phyloP scores from a whole-genome alignment of 2,113 vertebrate species.

The Larimichthys polyactis region DNA sequence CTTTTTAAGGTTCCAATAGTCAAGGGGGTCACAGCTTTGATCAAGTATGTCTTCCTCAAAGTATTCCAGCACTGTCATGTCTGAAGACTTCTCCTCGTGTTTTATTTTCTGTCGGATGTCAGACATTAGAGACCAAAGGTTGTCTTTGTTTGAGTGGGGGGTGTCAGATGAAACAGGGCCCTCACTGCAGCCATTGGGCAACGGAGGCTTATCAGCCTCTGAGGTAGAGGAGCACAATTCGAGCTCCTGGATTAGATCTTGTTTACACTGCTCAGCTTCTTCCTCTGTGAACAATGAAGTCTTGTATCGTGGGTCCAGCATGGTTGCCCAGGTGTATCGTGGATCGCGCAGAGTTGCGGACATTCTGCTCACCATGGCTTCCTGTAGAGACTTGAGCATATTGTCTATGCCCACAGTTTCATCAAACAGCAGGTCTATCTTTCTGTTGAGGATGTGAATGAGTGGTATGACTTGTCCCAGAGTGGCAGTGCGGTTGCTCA shows the following conservation, averaged over 20 bases:
- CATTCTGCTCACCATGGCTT: constrained; percentile 93
- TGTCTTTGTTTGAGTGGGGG: constrained; percentile 83
- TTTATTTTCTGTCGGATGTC: constrained; percentile 90
- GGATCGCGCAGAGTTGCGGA: constrained; percentile 91
- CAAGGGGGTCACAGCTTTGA: constrained; percentile 96
- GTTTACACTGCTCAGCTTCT: constrained; percentile 94
- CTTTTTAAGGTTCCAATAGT: constrained; percentile 98
- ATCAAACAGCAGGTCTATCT: constrained; percentile 95
- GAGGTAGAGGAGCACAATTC: constrained; percentile 92
- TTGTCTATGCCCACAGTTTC: constrained; percentile 98
- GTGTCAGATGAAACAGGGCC: constrained; percentile 81
- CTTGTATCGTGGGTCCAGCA: constrained; percentile 97
- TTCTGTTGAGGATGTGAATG: constrained; percentile 95
- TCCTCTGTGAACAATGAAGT: constrained; percentile 96
- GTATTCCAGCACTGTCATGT: constrained; percentile 93
- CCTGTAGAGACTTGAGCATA: constrained; percentile 94
- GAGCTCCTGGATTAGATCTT: constrained; percentile 94
- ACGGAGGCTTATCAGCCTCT: constrained; percentile 79
- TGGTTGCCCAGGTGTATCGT: constrained; percentile 93
- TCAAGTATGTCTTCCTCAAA: constrained; percentile 97
- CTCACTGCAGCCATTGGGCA: constrained; percentile 87
- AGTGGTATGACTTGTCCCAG: constrained; percentile 98
- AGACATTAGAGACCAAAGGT: constrained; percentile 94
- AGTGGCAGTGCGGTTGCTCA: constrained; percentile 92
- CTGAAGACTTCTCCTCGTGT: constrained; percentile 89